phyloP scores from a whole-genome alignment of 2,888 invertebrate species.

The Cloeon dipterum region DNA sequence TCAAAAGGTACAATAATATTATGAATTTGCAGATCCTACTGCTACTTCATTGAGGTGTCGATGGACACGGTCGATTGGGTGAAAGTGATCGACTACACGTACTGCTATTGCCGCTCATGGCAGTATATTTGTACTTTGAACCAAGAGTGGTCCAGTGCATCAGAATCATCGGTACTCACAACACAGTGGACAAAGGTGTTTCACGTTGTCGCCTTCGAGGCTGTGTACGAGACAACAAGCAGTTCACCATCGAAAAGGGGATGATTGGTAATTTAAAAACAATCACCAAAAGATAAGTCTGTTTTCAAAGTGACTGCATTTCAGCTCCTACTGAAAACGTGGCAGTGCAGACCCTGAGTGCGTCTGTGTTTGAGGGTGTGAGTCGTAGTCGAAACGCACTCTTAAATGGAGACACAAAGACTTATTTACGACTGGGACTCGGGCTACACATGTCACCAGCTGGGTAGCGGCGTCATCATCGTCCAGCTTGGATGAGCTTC shows the following conservation, averaged over 20 bases:
- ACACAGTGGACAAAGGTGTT: slow-evolving; percentile 90
- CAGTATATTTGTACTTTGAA: slow-evolving; percentile 83
- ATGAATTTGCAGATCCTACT: slow-evolving; percentile 73
- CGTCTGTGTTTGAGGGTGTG: slow-evolving; percentile 91
- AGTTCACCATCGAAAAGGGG: slow-evolving; percentile 51
- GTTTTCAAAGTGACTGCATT: slow-evolving; percentile 13
- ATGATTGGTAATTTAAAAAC: slow-evolving; percentile 30
- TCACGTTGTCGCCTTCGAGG: slow-evolving; percentile 83
- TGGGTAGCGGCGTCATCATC: slow-evolving; percentile 82
- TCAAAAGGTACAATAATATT: no score
- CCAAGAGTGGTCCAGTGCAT: slow-evolving; percentile 70
- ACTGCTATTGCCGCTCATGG: slow-evolving; percentile 88
- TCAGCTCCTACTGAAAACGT: slow-evolving; percentile 74
- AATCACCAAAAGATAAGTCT: no score
- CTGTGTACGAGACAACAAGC: slow-evolving; percentile 55
- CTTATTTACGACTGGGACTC: slow-evolving; percentile 99
- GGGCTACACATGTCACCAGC: slow-evolving; percentile 92
- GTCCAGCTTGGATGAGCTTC: slow-evolving; percentile 90
- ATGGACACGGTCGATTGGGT: slow-evolving; percentile 93
- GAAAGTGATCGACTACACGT: slow-evolving; percentile 74
- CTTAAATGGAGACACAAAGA: slow-evolving; percentile 80
- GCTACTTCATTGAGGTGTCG: slow-evolving; percentile 62
- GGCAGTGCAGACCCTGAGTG: slow-evolving; percentile 72
- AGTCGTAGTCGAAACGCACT: slow-evolving; percentile 79
- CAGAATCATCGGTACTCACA: slow-evolving; percentile 70